These are phyloP conservation scores for Pitangus sulphuratus DNA, from an alignment of 2,797 vertebrate genomes.

Conservation along the genomic window DNA sequence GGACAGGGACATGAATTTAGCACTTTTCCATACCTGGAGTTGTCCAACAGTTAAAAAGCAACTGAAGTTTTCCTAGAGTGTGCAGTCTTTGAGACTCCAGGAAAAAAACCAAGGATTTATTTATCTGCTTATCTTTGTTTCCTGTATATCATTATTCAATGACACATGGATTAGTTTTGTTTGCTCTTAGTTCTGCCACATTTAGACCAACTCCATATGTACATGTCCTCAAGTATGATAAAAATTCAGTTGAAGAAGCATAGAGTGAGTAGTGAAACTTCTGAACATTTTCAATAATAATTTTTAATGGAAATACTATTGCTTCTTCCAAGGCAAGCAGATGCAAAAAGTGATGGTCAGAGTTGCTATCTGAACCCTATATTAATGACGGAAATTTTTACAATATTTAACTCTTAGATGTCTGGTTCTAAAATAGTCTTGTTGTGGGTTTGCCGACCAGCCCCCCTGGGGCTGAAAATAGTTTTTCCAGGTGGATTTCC, in stretches of 20 bases:
- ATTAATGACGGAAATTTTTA: not conserved
- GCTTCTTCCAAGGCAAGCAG: not conserved
- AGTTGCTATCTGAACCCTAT: not conserved
- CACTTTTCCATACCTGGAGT: not conserved
- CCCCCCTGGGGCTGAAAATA: no score
- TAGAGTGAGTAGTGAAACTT: not conserved
- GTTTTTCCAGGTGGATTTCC: no score
- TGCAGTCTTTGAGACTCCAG: not conserved
- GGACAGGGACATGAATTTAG: not conserved
- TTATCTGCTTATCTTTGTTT: constrained; percentile 17
- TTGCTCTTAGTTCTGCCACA: constrained; percentile 12
- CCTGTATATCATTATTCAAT: not conserved
- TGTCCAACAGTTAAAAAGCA: not conserved
- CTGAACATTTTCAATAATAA: not conserved
- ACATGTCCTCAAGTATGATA: not conserved
- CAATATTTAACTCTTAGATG: not conserved
- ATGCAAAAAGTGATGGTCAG: not conserved
- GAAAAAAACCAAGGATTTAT: not conserved
- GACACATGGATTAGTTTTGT: constrained; percentile 28
- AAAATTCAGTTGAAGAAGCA: not conserved
- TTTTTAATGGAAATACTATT: not conserved
- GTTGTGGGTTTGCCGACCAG: no score
- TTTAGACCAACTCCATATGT: constrained; percentile 2
- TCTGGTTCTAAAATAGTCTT: not conserved
- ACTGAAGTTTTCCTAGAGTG: not conserved